Evolutionary conservation across 1,140 invertebrate species (phyloP).

Genomic region (Achroia grisella): DNA sequence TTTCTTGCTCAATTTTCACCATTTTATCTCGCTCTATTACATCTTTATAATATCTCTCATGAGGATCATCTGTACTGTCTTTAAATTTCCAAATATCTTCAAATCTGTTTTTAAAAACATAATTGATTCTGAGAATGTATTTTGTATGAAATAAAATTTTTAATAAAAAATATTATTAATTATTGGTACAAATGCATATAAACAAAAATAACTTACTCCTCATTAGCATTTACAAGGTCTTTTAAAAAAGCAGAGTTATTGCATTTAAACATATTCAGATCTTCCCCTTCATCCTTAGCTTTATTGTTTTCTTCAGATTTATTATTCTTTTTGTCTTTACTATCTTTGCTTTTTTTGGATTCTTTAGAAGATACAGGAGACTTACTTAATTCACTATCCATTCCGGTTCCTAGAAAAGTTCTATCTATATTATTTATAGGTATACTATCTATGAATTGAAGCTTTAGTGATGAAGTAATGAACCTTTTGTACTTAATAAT

Average conservation of each 20-base stretch:
- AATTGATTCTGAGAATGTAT: conserved; percentile 3
- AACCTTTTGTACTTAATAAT: no score
- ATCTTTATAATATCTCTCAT: conserved; percentile 81
- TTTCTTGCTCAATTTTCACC: conserved; percentile 87
- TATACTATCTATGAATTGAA: no score
- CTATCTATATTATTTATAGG: no score
- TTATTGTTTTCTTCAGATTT: conserved; percentile 71
- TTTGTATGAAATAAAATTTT: conserved; percentile 46
- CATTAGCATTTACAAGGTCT: conserved; percentile 75
- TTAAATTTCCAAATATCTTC: conserved; percentile 87
- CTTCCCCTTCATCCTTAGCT: conserved; percentile 75
- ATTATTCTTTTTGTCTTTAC: conserved; percentile 61
- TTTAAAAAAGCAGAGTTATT: conserved; percentile 74
- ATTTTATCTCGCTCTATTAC: conserved; percentile 90
- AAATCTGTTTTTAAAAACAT: conserved; percentile 57
- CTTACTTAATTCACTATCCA: conserved; percentile 84
- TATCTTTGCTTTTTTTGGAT: conserved; percentile 82
- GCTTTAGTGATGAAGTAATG: no score
- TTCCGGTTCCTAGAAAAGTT: conserved; percentile 73
- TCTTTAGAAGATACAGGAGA: conserved; percentile 84
- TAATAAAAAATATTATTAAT: conserved; percentile 37
- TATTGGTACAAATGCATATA: background rate
- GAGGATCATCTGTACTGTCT: conserved; percentile 80
- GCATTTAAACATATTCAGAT: conserved; percentile 73
- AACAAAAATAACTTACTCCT: conserved; percentile 65